phyloP scores from a whole-genome alignment of 2,797 vertebrate species.

The Melanotaenia nigrans region DNA sequence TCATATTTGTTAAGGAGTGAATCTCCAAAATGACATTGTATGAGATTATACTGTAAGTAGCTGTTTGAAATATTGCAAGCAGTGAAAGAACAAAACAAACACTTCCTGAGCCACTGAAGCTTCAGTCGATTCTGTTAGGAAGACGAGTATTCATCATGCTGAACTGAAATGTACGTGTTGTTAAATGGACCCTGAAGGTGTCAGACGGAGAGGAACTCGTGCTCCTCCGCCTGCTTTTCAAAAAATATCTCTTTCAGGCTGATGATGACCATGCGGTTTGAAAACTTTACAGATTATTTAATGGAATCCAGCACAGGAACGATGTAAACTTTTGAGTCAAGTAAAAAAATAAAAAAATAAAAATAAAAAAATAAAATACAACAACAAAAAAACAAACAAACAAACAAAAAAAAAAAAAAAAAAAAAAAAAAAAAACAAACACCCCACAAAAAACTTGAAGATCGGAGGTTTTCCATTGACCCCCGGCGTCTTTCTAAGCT shows the following conservation, averaged over 20 bases:
- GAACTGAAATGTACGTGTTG: neutral
- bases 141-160: constrained; percentile 16
- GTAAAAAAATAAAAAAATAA: constrained; percentile 2
- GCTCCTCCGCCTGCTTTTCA: constrained; percentile 42
- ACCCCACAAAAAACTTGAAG: too few species aligned
- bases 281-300: constrained; percentile 64
- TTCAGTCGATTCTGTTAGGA: neutral
- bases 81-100: constrained; percentile 36
- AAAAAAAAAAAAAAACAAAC: too few species aligned
- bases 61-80: neutral
- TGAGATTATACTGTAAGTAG: neutral
- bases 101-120: constrained; percentile 39
- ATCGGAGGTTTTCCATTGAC: too few species aligned
- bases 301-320: constrained; percentile 46
- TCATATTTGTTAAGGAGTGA: neutral
- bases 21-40: neutral
- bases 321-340: constrained; percentile 48
- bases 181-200: neutral
- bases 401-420: too few species aligned
- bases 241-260: constrained; percentile 33
- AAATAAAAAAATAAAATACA: too few species aligned
- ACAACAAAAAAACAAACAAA: constrained; percentile 36
- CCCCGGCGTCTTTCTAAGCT: too few species aligned
- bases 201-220: neutral
- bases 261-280: constrained; percentile 62